A percentile compares a stretch with the other conserved stretches of the same genome.
Evolutionary conservation across 2,113 vertebrate species (phyloP).

Genomic region (Eleginops maclovinus): DNA sequence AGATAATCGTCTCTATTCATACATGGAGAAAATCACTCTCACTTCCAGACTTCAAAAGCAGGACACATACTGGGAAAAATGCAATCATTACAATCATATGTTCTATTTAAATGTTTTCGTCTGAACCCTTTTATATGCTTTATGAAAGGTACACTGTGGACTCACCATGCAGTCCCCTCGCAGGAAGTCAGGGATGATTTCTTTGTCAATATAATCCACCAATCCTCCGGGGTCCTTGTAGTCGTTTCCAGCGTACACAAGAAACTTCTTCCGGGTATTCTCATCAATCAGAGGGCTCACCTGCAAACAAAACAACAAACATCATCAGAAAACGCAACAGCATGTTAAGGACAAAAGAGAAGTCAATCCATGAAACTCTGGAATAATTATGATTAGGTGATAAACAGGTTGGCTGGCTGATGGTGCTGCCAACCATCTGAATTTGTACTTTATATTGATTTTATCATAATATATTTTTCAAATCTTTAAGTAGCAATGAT

Average conservation of each 20-base stretch:
- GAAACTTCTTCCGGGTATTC: constrained; percentile 97
- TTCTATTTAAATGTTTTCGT: too few species aligned
- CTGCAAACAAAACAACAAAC: constrained; percentile 69
- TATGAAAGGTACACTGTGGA: too few species aligned
- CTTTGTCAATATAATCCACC: constrained; percentile 93
- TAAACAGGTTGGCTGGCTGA: background rate
- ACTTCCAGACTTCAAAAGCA: background rate
- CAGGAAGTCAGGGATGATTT: constrained; percentile 94
- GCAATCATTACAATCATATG: background rate
- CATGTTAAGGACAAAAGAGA: background rate
- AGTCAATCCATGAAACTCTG: background rate
- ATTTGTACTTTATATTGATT: constrained; percentile 7
- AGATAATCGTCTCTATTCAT: background rate
- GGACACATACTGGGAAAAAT: background rate
- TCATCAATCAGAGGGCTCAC: constrained; percentile 97
- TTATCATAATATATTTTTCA: background rate
- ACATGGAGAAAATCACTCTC: background rate
- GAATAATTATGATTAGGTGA: constrained; percentile 15
- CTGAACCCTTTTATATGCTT: too few species aligned
- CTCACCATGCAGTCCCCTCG: constrained; percentile 93
- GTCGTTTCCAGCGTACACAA: constrained; percentile 96
- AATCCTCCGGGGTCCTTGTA: constrained; percentile 94
- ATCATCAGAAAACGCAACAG: constrained; percentile 2
- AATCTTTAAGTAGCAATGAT: background rate
- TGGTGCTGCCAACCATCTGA: background rate